phyloP scores from a whole-genome alignment of 2,888 invertebrate genomes.

The Archips xylosteana region DNA sequence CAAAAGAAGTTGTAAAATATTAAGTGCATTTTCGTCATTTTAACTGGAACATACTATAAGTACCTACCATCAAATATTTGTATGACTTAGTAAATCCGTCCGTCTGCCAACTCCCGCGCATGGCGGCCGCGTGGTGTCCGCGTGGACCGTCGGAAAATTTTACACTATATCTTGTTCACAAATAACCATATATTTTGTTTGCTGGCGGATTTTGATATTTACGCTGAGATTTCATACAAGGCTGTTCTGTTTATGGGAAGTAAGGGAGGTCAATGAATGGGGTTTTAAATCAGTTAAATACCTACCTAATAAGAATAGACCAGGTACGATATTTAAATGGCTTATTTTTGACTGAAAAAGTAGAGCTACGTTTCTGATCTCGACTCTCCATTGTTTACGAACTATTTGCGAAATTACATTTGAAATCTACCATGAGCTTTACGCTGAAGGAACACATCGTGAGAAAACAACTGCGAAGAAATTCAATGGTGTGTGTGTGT shows the following conservation, averaged over 20 bases:
- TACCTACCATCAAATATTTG: neutral
- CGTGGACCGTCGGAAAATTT: constrained; percentile 12
- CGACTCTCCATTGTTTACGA: too few species aligned
- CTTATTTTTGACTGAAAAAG: too few species aligned
- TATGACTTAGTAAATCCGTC: neutral
- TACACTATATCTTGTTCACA: neutral
- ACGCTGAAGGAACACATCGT: too few species aligned
- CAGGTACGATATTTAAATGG: too few species aligned
- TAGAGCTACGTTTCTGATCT: too few species aligned
- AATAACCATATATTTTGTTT: constrained; percentile 5
- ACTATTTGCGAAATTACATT: too few species aligned
- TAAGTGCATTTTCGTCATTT: too few species aligned
- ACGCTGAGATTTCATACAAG: neutral
- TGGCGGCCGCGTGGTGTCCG: constrained; percentile 16
- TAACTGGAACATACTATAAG: too few species aligned
- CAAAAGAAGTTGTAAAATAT: too few species aligned
- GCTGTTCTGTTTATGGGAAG: constrained; percentile 7
- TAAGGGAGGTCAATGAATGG: constrained; percentile 6
- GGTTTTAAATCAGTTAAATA: neutral
- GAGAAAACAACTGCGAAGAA: too few species aligned
- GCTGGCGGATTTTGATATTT: neutral
- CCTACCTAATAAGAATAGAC: neutral
- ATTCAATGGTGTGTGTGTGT: too few species aligned
- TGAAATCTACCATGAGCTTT: too few species aligned
- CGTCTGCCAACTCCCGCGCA: constrained; percentile 5